Conservation (phyloP, 2,888 invertebrate genomes). For the Chironomus tentans region DNA sequence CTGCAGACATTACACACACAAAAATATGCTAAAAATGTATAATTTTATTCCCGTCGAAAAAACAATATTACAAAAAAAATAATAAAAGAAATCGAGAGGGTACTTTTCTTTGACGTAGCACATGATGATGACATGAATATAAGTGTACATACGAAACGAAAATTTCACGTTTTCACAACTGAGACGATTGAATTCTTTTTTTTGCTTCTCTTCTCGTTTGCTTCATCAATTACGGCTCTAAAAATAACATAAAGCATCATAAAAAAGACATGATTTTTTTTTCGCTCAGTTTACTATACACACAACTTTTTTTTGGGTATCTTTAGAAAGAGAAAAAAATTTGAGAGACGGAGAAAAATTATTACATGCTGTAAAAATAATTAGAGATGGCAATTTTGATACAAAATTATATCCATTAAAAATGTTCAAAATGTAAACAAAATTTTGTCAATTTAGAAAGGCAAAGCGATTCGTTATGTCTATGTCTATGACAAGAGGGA, state of each 20-base stretch:
- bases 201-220: background rate
- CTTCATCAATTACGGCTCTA: background rate
- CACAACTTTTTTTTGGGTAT: background rate
- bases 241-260: background rate
- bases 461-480: too few species aligned
- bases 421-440: too few species aligned
- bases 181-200: background rate
- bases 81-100: background rate
- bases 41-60: too few species aligned
- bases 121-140: background rate
- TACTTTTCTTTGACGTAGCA: background rate
- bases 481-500: too few species aligned
- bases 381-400: background rate
- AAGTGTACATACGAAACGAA: background rate
- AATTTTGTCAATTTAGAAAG: too few species aligned
- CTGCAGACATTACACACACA: too few species aligned
- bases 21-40: too few species aligned
- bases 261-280: background rate
- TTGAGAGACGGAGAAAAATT: background rate
- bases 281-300: background rate
- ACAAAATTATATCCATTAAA: too few species aligned
- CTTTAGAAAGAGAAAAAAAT: background rate
- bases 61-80: too few species aligned
- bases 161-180: background rate
- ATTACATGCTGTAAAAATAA: background rate